Conservation (phyloP, 2,113 vertebrate genomes). For the Accipiter cooperii region DNA sequence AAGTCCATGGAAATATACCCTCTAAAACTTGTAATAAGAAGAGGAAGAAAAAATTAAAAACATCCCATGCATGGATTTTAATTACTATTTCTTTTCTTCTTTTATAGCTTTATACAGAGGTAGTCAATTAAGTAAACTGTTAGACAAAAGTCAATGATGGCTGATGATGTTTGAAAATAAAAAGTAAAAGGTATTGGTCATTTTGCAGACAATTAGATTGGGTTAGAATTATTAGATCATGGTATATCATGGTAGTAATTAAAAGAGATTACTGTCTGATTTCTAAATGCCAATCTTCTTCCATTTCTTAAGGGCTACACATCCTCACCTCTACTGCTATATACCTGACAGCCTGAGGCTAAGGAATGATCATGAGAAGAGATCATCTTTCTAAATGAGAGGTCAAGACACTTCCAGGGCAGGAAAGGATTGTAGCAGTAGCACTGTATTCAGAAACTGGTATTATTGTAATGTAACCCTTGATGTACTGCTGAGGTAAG, state of each 20-base stretch:
- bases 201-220: not conserved
- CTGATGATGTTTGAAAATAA: not conserved
- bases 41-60: not conserved
- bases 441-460: not conserved
- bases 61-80: not conserved
- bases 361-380: not conserved
- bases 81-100: not conserved
- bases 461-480: not conserved
- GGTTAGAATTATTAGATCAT: not conserved
- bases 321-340: not conserved
- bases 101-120: not conserved
- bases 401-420: not conserved
- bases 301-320: not conserved
- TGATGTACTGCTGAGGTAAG: not conserved
- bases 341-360: not conserved
- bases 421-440: not conserved
- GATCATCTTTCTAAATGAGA: not conserved
- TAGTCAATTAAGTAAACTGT: not conserved
- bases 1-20: not conserved
- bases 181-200: not conserved
- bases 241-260: not conserved
- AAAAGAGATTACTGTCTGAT: not conserved
- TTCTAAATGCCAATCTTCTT: not conserved
- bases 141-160: not conserved
- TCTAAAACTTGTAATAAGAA: not conserved